Percentiles rank a stretch among this genome's conserved stretches.
Evolutionary conservation across 2,797 vertebrate species (phyloP).

Genomic region (Emydoidea blandingii): DNA sequence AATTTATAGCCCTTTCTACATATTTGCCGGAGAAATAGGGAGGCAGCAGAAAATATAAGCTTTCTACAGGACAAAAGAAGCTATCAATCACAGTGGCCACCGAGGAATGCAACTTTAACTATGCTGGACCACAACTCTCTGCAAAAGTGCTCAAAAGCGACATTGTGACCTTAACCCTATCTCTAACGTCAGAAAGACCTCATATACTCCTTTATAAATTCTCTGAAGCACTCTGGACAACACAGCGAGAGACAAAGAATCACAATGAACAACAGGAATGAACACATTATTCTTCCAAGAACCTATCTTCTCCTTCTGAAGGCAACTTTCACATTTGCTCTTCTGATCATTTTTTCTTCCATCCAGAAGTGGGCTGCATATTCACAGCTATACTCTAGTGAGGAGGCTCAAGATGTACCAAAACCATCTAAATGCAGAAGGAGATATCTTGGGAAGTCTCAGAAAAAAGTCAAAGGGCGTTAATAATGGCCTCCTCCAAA

Average conservation of each 20-base stretch:
- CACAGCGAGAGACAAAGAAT: background rate
- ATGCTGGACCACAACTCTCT: background rate
- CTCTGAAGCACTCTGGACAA: background rate
- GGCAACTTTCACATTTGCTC: background rate
- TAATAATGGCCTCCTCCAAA: background rate
- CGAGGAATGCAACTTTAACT: background rate
- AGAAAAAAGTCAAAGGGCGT: background rate
- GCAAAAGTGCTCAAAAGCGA: background rate
- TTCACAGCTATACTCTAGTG: background rate
- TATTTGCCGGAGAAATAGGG: background rate
- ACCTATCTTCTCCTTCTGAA: background rate
- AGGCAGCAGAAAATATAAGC: background rate
- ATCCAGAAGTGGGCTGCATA: background rate
- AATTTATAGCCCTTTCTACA: background rate
- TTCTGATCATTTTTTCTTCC: background rate
- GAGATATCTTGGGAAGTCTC: background rate
- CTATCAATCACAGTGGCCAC: background rate
- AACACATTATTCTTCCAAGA: background rate
- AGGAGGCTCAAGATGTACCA: background rate
- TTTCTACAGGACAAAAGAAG: background rate
- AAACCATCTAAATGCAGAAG: background rate
- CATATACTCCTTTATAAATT: background rate
- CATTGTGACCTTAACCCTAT: background rate
- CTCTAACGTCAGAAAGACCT: background rate
- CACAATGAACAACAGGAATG: background rate